Evolutionary conservation across 2,797 vertebrate genomes (phyloP), one percentile per base, ranked within the genome.

Genomic region (Lagocephalus sceleratus): DNA sequence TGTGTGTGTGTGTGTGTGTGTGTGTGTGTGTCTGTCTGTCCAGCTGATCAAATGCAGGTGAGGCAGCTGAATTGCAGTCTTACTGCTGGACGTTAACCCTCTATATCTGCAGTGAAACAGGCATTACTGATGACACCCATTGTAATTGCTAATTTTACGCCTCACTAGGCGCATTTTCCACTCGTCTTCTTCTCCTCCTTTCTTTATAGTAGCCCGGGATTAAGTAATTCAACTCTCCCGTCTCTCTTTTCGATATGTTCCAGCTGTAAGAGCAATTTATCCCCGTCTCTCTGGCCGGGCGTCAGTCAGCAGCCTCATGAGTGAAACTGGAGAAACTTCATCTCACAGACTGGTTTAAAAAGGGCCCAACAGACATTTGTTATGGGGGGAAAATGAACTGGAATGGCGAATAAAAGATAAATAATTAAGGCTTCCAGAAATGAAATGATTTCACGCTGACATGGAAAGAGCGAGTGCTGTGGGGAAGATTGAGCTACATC

Each of bases 81-180:
- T 90, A 90, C 53, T 64, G 89, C 89, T 90, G 89, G 89, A 93
- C 89, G 87, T 94, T 94, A 93, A 93, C 92, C 91, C 91, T 89
- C 92, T 92, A 93, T 94, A 92, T 95, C 92, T 92, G 89, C 41
- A 63, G 92, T 94, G 92, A 94, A 97, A 94, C 91, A 93, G 92
- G 94, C 95, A 97, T 96, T 96, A 96, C 94, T 90, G 93, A 95
- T 94, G 93, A 93, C 94, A 95, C 73, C 14, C 90, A 92, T 91
- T 89, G 93, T 94, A 96, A 98, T 96, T 95, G 93, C 91, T 97
- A 94, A 97, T 97, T 97, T 97, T 96, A 94, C 93, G 91, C 93
- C 90, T 89, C 89, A 89, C 85, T 87, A 83, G 86, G 79, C 94
- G 92, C 93, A 95, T 95, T 96, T 96, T 96, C 94, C 92, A 78